These are phyloP conservation scores for Pseudochromis fuscus DNA, from an alignment of 2,797 vertebrate genomes.

Conservation along the genomic window DNA sequence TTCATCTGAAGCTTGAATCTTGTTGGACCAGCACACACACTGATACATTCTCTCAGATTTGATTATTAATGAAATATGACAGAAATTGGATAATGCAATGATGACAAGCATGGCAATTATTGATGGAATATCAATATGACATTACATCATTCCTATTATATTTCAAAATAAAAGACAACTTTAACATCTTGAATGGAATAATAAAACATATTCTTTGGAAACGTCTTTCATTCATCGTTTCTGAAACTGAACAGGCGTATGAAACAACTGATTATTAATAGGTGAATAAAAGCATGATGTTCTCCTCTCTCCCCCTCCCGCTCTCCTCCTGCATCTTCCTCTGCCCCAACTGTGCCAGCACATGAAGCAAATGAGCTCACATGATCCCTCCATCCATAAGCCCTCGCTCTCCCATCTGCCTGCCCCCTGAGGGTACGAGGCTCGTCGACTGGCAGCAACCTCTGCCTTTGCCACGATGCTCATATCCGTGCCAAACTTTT, in stretches of 20 bases:
- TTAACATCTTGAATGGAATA: background rate
- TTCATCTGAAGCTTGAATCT: no score
- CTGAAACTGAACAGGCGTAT: background rate
- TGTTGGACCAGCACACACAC: no score
- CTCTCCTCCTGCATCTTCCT: conserved; percentile 36
- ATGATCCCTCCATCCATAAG: conserved; percentile 58
- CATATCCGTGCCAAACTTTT: conserved; percentile 31
- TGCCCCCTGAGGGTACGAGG: conserved; percentile 43
- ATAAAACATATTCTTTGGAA: background rate
- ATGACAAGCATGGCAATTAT: no score
- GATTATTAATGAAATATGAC: background rate
- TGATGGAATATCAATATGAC: no score
- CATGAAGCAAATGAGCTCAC: conserved; percentile 60
- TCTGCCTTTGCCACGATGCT: conserved; percentile 51
- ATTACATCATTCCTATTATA: background rate
- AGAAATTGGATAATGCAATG: background rate
- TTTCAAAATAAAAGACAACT: background rate
- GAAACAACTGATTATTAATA: background rate
- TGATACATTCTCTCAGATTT: background rate
- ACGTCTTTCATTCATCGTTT: background rate
- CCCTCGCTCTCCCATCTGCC: conserved; percentile 62
- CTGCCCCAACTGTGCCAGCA: conserved; percentile 42
- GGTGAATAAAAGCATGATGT: conserved; percentile 25
- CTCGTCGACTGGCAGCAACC: conserved; percentile 53
- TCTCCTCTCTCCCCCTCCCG: conserved; percentile 13